phyloP scores from a whole-genome alignment of 1,140 invertebrate species.

The Mamestra configurata region DNA sequence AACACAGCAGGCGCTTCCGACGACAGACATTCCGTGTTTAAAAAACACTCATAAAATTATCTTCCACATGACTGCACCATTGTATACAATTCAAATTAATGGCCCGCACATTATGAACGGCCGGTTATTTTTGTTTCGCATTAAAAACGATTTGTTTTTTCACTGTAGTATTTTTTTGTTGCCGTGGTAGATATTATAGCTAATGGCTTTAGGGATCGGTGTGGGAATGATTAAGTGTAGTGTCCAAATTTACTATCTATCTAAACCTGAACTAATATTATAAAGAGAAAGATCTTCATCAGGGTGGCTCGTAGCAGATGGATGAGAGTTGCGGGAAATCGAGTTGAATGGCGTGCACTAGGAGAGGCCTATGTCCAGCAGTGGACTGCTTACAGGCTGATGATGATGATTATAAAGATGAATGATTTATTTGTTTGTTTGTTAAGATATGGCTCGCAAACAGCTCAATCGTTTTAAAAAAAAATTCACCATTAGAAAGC shows the following conservation, averaged over 20 bases:
- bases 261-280: no score
- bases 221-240: slow-evolving; percentile 18
- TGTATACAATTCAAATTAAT: slow-evolving; percentile 71
- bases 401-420: no score
- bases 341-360: no score
- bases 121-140: slow-evolving; percentile 71
- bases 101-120: slow-evolving; percentile 65
- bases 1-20: slow-evolving; percentile 43
- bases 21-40: slow-evolving; percentile 42
- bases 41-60: slow-evolving; percentile 63
- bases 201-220: slow-evolving; percentile 45
- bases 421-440: no score
- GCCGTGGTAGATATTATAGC: slow-evolving; percentile 20
- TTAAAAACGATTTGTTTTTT: slow-evolving; percentile 66
- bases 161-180: slow-evolving; percentile 26
- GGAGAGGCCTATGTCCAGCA: no score
- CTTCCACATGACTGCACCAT: slow-evolving; percentile 61
- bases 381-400: no score
- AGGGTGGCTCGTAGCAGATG: no score
- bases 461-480: no score
- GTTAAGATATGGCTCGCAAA: no score
- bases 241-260: background rate
- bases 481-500: no score
- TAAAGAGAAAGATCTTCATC: no score
- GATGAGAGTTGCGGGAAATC: no score